Evolutionary conservation across 2,113 vertebrate genomes (phyloP).

Genomic region (Choloepus hoffmanni): DNA sequence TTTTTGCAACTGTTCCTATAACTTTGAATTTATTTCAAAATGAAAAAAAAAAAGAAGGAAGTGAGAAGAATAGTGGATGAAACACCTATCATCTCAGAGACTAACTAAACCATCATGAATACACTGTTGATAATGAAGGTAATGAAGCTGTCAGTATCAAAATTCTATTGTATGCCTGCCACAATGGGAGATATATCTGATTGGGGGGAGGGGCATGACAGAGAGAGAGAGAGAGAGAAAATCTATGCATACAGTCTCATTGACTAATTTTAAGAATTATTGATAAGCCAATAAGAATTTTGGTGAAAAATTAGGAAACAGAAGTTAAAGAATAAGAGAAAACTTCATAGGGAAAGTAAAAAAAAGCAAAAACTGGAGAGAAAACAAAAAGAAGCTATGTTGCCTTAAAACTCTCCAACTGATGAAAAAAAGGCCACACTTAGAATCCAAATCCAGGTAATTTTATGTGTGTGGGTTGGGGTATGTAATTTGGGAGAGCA

Average conservation of each 20-base stretch:
- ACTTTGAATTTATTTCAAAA: no score
- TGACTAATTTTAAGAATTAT: no score
- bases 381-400: background rate
- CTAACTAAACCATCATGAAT: background rate
- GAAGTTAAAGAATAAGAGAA: background rate
- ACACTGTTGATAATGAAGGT: background rate
- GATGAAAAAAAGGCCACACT: background rate
- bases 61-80: no score
- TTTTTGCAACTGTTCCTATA: no score
- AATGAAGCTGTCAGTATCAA: background rate
- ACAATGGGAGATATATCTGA: background rate
- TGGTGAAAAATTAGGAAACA: no score
- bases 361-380: no score
- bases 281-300: no score
- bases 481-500: background rate
- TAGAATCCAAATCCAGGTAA: background rate
- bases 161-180: background rate
- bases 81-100: no score
- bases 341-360: background rate
- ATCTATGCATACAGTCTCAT: no score
- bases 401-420: background rate
- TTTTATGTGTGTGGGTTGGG: background rate
- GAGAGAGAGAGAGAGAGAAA: no score
- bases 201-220: no score
- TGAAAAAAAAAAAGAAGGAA: no score